A percentile compares a stretch with the other conserved stretches of the same genome.
Evolutionary conservation across 2,888 invertebrate genomes (phyloP).

Genomic region (Orchestes rusci): DNA sequence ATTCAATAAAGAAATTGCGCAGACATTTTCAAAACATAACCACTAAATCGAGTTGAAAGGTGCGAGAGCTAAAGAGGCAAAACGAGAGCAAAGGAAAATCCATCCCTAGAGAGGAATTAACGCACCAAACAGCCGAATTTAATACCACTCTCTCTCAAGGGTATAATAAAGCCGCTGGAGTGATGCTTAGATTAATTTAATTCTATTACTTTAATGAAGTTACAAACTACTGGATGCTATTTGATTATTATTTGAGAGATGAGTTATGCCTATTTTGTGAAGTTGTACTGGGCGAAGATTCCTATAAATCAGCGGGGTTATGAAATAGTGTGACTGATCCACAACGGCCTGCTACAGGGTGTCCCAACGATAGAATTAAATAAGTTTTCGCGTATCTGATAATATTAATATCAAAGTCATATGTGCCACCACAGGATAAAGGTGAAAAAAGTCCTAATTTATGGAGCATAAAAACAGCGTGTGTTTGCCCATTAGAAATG

Average conservation of each 20-base stretch:
- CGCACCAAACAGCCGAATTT: slow-evolving; percentile 24
- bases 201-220: slow-evolving; percentile 26
- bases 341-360: too few species aligned
- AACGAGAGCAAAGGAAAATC: slow-evolving; percentile 18
- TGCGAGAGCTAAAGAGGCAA: slow-evolving; percentile 18
- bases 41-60: slow-evolving; percentile 19
- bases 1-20: not conserved
- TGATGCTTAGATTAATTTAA: slow-evolving; percentile 26
- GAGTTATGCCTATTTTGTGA: not conserved
- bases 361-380: too few species aligned
- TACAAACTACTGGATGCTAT: slow-evolving; percentile 17
- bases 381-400: too few species aligned
- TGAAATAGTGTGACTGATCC: too few species aligned
- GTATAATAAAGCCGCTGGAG: slow-evolving; percentile 20
- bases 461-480: too few species aligned
- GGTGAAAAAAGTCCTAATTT: too few species aligned
- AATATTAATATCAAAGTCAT: too few species aligned
- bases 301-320: too few species aligned
- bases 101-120: slow-evolving; percentile 23
- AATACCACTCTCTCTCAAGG: slow-evolving; percentile 17
- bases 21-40: slow-evolving; percentile 10
- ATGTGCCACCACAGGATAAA: too few species aligned
- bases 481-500: too few species aligned
- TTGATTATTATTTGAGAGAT: slow-evolving; percentile 8
- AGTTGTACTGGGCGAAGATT: too few species aligned